Evolutionary conservation across 2,888 invertebrate species (phyloP), one percentile per base, ranked within the genome.

Genomic region (Trissonchulus sp.): DNA sequence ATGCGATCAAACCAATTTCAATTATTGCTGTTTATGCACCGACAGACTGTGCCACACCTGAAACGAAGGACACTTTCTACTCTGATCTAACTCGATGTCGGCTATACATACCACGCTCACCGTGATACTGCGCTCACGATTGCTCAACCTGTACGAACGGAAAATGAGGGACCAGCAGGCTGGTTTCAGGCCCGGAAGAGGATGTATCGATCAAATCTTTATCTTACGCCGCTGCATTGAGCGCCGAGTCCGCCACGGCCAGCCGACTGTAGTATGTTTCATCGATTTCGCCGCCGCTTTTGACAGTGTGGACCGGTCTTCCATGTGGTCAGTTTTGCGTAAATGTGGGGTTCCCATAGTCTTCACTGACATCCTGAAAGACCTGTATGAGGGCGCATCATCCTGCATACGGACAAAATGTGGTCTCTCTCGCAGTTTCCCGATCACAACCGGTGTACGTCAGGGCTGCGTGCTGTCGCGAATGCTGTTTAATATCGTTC

Each of bases 1-100:
- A 8, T 65, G 8, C 31, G 8, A 15, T 28, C 15, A 8, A 15
- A 8, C 65, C 65, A 18, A 28, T 65, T 31, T 65, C 65, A 15
- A 65, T 65, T 8, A 28, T 65, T 65, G 65, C 65, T 34, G 65
- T 65, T 31, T 65, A 65, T 65, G 65, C 65, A 15, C 65, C 65
- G 8, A 65, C 65, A 8, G 65, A 65, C 65, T 31, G 31, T 28
- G 30, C 30, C 8, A 8, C 65, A 18, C n/a, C 65, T 28, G 65
- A 8, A 18, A 28, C 3, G 15, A 65, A 65, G n/a, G 65, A 65
- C 65, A 8, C 3, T 18, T 65, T 65, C 30, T 65, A 65, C 30
- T 31, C 65, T 28, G 65, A 65, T 48, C 23, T 48, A 23, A 8
- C 23, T 23, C 23, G 8, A 48, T 48, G 48, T 23, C 8, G 8